A percentile compares a stretch with the other conserved stretches of the same genome.
Evolutionary conservation across 2,113 vertebrate species (phyloP).

Genomic region (Lycaon pictus): DNA sequence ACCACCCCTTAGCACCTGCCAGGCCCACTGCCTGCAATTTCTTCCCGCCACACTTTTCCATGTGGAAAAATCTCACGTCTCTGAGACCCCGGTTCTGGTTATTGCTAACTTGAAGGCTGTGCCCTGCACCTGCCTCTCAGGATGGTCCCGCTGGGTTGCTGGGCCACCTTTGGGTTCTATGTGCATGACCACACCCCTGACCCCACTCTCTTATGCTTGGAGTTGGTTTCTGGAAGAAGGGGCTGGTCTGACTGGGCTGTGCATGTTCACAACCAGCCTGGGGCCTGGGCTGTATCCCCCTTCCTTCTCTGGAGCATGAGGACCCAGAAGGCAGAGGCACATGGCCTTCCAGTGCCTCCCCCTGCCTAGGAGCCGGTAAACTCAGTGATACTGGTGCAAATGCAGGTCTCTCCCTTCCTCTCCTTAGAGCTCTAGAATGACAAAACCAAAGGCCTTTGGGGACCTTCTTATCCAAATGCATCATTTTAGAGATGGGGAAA

Average conservation of each 20-base stretch:
- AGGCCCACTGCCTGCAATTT: not conserved
- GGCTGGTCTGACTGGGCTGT: not conserved
- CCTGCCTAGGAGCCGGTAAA: not conserved
- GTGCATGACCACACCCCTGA: not conserved
- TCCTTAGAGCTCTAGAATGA: not conserved
- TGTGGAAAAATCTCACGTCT: not conserved
- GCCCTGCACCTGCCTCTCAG: not conserved
- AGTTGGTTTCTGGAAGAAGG: not conserved
- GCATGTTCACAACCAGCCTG: not conserved
- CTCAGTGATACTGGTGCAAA: not conserved
- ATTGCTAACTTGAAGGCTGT: not conserved
- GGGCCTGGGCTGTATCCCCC: not conserved
- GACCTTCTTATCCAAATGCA: not conserved
- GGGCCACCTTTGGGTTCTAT: not conserved
- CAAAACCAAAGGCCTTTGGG: not conserved
- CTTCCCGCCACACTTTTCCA: not conserved
- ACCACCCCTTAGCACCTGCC: not conserved
- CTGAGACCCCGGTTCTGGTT: not conserved
- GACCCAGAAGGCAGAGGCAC: not conserved
- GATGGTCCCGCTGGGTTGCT: not conserved
- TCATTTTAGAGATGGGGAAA: constrained; percentile 39
- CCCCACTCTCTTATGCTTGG: not conserved
- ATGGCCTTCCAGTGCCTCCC: not conserved
- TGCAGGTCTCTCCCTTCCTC: not conserved
- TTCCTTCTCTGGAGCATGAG: not conserved